phyloP scores from a whole-genome alignment of 2,113 vertebrate species.

The Myotis yumanensis region DNA sequence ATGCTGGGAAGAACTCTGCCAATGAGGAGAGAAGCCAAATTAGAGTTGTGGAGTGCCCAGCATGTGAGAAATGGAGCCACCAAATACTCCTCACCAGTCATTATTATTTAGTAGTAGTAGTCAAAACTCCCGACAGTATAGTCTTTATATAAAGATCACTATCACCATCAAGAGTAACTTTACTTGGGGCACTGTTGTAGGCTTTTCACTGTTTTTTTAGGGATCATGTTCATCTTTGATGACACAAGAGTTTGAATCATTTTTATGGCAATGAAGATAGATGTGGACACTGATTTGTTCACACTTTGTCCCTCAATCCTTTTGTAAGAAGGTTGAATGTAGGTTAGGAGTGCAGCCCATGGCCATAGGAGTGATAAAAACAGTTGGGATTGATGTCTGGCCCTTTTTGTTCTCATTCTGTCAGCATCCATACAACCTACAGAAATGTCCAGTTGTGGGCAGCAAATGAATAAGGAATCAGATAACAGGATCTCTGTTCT shows the following conservation, averaged over 20 bases:
- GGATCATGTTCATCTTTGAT: not conserved
- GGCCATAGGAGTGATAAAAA: not conserved
- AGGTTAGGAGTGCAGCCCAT: not conserved
- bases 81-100: not conserved
- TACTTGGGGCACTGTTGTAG: not conserved
- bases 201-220: not conserved
- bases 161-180: not conserved
- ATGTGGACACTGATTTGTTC: not conserved
- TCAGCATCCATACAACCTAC: not conserved
- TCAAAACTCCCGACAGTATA: not conserved
- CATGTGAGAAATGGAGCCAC: not conserved
- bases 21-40: not conserved
- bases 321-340: not conserved
- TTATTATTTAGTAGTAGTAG: not conserved
- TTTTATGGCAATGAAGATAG: not conserved
- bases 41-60: not conserved
- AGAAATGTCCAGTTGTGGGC: not conserved
- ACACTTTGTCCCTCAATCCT: not conserved
- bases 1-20: not conserved
- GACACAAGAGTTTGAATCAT: not conserved
- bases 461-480: not conserved
- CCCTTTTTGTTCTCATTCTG: not conserved
- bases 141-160: not conserved
- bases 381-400: not conserved
- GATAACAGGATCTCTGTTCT: not conserved